Base-by-base conservation (phyloP, 2,888 invertebrate genomes). In the Anticlea derivata region DNA sequence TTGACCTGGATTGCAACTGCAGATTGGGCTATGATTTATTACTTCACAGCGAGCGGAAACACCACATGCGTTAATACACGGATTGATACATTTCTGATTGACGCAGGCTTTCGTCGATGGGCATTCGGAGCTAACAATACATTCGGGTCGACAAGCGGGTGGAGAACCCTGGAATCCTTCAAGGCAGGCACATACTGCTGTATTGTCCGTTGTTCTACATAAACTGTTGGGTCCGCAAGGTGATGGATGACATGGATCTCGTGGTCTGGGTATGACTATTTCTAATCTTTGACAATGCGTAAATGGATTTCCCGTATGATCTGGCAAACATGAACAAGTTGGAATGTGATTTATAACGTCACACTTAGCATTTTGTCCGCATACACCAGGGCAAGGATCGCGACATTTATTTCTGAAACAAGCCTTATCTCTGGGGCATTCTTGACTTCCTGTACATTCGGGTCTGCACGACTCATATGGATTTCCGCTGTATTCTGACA, bases 1-100 rank as follows among this genome's bases (percentile, higher is more conserved):
- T 78, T 94, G 94, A 11, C 94, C 94, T 11, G 92, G 81, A 47
- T 94, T 94, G 72, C 97, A 97, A 60, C 94, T 95, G 74, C 97
- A 97, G 50, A 96, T 94, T 7, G 97, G 97, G 74, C 96, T 96
- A 73, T 97, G 97, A 75, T 96, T 96, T 23, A 96, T 93, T 1
- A 96, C 96, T 66, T 94, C 94, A 77, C 97, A 97, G 26, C 93
- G 86, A 1, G 97, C 96, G 47, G 93, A 93, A 12, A 93, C 83
- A 6, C 96, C 97, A 77, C 97, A 97, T 22, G 95, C 94, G 53
- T 95, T 95, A 0, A 94, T 93, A 66, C 96, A 97, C 8, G 96
- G 96, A 84, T 97, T 96, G 0, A 94, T 91, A 78, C 97, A 97
- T 80, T 94, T 95, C 70, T 94, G 94, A 78, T 95, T 96, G 22